Evolutionary conservation across 2,888 invertebrate genomes (phyloP).

Genomic region (Platynereis dumerilii): DNA sequence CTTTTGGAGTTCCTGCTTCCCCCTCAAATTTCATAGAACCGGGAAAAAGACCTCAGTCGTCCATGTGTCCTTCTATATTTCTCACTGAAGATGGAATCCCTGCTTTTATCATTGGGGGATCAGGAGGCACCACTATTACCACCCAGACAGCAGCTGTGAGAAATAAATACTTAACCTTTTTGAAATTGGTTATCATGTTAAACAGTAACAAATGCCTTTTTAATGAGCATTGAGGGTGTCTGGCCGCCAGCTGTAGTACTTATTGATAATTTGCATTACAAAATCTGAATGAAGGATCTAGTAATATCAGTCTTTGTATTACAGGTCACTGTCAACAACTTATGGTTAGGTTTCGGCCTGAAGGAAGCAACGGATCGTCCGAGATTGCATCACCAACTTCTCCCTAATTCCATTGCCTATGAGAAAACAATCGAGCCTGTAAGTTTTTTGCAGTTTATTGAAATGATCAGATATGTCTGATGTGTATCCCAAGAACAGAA

Average conservation of each 20-base stretch:
- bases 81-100: constrained; percentile 74
- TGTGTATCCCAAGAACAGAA: too few relatives aligned
- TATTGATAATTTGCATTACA: too few relatives aligned
- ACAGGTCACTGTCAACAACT: constrained; percentile 58
- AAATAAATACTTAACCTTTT: too few relatives aligned
- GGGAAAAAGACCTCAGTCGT: constrained; percentile 84
- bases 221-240: too few relatives aligned
- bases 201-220: too few relatives aligned
- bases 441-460: too few relatives aligned
- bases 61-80: constrained; percentile 86
- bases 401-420: constrained; percentile 75
- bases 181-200: too few relatives aligned
- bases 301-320: too few relatives aligned
- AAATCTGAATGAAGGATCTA: too few relatives aligned
- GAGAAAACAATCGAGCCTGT: constrained; percentile 75
- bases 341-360: constrained; percentile 79
- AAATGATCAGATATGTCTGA: too few relatives aligned
- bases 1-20: constrained; percentile 70
- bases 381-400: constrained; percentile 84
- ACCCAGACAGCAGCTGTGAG: constrained; percentile 76
- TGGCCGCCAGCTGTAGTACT: too few relatives aligned
- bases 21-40: constrained; percentile 83
- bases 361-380: constrained; percentile 82
- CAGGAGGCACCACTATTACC: constrained; percentile 90
- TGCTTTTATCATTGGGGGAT: constrained; percentile 78